Evolutionary conservation across 2,888 invertebrate genomes (phyloP).

Genomic region (Napeogenes inachia): DNA sequence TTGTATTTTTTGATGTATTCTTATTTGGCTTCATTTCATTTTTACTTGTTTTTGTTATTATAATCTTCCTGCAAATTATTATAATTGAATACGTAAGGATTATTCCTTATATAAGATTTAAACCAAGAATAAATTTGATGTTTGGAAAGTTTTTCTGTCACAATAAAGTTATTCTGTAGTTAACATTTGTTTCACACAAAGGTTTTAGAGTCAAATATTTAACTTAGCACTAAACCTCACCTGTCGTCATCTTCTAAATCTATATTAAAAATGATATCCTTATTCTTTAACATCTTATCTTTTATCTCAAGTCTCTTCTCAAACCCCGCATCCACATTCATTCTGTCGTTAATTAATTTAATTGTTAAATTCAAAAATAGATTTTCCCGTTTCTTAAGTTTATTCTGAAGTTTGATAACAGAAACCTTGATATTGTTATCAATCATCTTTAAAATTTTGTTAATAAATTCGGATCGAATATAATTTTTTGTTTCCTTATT

Average conservation of each 20-base stretch:
- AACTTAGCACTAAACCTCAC: neutral
- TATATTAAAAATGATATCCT: conserved; percentile 1
- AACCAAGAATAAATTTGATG: neutral
- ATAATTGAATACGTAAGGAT: neutral
- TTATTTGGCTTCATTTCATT: too few species aligned
- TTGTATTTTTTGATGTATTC: too few species aligned
- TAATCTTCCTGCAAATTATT: neutral
- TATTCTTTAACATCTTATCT: conserved; percentile 2
- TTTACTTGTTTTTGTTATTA: too few species aligned
- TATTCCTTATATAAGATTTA: too few species aligned
- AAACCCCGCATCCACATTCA: neutral
- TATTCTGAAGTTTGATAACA: neutral
- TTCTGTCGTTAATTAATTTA: neutral
- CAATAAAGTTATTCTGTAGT: too few species aligned
- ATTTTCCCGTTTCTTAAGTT: neutral
- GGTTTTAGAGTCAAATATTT: too few species aligned
- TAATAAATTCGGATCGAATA: too few species aligned
- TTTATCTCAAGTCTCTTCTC: neutral
- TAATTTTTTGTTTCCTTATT: neutral
- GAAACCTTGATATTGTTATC: too few species aligned
- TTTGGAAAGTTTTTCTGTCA: too few species aligned
- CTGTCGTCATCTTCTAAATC: neutral
- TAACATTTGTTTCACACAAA: too few species aligned
- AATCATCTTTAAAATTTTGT: too few species aligned
- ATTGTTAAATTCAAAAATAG: neutral